These are phyloP conservation scores for Muntiacus muntjak DNA, from an alignment of 2,113 vertebrate species.

Conservation along the genomic window DNA sequence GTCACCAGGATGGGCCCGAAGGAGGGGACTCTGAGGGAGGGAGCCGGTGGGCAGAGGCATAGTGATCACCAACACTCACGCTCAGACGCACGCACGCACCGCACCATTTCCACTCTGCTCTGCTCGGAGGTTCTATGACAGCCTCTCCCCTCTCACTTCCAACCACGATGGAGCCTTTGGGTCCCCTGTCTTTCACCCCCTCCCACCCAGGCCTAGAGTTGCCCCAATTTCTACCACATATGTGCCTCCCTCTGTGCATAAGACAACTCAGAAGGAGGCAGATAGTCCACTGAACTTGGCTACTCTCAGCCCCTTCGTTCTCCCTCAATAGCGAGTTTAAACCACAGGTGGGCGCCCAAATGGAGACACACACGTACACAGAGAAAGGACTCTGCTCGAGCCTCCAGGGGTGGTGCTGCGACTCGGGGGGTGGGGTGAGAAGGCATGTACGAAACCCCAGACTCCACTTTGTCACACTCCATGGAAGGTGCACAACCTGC, in stretches of 20 bases:
- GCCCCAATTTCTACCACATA: accelerated
- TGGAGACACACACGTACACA: neutral
- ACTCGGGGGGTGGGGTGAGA: neutral
- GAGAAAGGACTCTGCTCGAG: neutral
- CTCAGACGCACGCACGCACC: neutral
- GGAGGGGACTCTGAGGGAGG: neutral
- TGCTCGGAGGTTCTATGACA: neutral
- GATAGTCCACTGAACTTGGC: neutral
- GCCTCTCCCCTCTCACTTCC: neutral
- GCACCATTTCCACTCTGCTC: neutral
- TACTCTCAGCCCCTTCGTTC: neutral
- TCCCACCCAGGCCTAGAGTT: neutral
- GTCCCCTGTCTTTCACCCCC: neutral
- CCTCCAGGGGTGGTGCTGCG: neutral
- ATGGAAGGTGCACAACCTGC: neutral
- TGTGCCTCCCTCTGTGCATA: neutral
- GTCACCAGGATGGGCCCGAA: neutral
- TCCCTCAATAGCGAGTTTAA: neutral
- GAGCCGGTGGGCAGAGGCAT: too few relatives aligned
- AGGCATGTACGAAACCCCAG: accelerated
- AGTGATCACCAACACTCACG: neutral
- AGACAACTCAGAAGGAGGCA: neutral
- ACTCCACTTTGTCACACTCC: too few relatives aligned
- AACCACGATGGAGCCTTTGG: accelerated
- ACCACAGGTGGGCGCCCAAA: too few relatives aligned